A percentile compares a stretch with the other conserved stretches of the same genome.
phyloP scores from a whole-genome alignment of 2,888 invertebrate species.

The Sclerodermus sp. region DNA sequence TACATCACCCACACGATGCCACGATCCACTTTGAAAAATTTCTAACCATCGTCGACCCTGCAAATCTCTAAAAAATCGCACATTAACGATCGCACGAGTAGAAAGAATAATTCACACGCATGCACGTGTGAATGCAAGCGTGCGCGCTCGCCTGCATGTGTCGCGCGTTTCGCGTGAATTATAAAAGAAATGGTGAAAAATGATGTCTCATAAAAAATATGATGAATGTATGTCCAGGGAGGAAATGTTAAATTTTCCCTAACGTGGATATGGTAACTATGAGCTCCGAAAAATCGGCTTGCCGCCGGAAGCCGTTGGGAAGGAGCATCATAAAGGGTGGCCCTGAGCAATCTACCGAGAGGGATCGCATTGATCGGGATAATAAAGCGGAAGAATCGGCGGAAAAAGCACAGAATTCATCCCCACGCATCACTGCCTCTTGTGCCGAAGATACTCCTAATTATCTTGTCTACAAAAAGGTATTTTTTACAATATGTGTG shows the following conservation, averaged over 20 bases:
- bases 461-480: conserved; percentile 87
- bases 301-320: conserved; percentile 63
- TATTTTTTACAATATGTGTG: too few relatives aligned
- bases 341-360: conserved; percentile 32
- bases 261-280: conserved; percentile 68
- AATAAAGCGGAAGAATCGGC: conserved; percentile 21
- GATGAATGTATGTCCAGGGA: conserved; percentile 46
- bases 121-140: too few relatives aligned
- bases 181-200: neutral
- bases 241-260: conserved; percentile 63
- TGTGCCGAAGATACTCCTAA: conserved; percentile 82
- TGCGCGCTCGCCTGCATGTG: too few relatives aligned
- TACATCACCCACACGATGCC: conserved; percentile 12
- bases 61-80: too few relatives aligned
- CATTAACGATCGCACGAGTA: too few relatives aligned
- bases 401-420: conserved; percentile 25
- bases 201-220: neutral
- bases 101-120: too few relatives aligned
- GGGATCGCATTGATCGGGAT: conserved; percentile 25
- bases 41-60: too few relatives aligned
- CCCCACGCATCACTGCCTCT: conserved; percentile 56
- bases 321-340: conserved; percentile 53
- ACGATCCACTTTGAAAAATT: neutral
- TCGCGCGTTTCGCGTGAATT: too few relatives aligned
- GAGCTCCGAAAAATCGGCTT: conserved; percentile 67